Base-by-base conservation (phyloP, 2,888 invertebrate species). In the Antheraea yamamai region DNA sequence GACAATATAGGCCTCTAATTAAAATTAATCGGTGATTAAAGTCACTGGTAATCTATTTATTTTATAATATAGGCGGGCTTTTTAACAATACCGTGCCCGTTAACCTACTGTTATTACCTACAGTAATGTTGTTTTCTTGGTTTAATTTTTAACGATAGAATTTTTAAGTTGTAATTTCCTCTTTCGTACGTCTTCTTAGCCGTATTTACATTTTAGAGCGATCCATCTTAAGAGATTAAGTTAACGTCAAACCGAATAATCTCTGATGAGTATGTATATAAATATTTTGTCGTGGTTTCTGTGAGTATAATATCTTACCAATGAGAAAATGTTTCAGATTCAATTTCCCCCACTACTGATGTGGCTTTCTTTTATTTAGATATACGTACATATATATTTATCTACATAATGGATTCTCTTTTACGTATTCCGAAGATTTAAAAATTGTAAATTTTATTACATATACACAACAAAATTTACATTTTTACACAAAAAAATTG, bases 21-120 rank as follows among this genome's bases (percentile, higher is more conserved):
- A 81, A 86, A 83, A 88, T 84, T 82, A 81, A 87, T 83, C 76
- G 81, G 77, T 81, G 79, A 79, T 84, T 84, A 83, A 83, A 82
- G 77, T 82, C 79, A 39, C 75, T 75, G 76, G 74, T 80, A 82
- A 82, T 82, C 79, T 81, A 79, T 83, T 68, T 82, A 81, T 79
- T 74, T 78, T 79, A 80, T 68, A 30, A 68, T 18, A 30, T 30
- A 66, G 16, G 18, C 18, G 7, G 14, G 30, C 66, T 26, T 66
- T 66, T 30, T 14, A 16, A 66, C 30, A 68, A 68, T 23, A 12
- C 18, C 8, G 3, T 35, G 35, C 30, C 58, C 58, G 35, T 26
- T 16, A 8, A 39, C 10, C 39, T 4, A 39, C 39, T 55, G 12
- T 12, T 18, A 52, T 30, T 23, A 52, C 26, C n/a, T 18, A 52